Conservation (phyloP, 2,888 invertebrate species). For the Biston betularia region DNA sequence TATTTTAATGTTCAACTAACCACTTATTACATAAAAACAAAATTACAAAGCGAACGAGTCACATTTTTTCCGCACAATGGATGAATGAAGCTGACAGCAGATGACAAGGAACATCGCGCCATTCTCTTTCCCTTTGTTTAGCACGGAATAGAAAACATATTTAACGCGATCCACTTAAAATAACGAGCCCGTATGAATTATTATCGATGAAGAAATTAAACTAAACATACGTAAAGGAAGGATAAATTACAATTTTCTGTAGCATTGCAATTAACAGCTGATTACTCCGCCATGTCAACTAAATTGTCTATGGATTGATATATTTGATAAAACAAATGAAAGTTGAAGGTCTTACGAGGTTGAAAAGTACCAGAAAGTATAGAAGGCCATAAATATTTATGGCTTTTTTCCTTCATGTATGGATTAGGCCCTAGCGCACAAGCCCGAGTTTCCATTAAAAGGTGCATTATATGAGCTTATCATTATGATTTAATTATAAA, state of each 20-base stretch:
- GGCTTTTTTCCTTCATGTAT: background rate
- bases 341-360: no score
- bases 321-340: background rate
- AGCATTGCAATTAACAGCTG: conserved; percentile 83
- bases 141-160: conserved; percentile 40
- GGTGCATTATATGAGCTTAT: no score
- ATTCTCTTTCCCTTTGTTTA: conserved; percentile 64
- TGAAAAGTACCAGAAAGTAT: no score
- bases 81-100: conserved; percentile 83
- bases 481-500: no score
- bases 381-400: no score
- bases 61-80: conserved; percentile 85
- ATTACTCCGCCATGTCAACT: conserved; percentile 82
- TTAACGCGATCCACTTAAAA: conserved; percentile 45
- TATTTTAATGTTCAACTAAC: conserved; percentile 66
- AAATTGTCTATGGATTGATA: conserved; percentile 52
- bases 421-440: no score
- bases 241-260: conserved; percentile 45
- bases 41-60: conserved; percentile 78
- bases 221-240: conserved; percentile 21
- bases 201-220: conserved; percentile 12
- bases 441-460: no score
- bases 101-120: conserved; percentile 83
- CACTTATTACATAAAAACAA: conserved; percentile 71
- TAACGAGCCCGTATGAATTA: conserved; percentile 42